Conservation (phyloP, 2,113 vertebrate genomes). For the Xenus cinereus region DNA sequence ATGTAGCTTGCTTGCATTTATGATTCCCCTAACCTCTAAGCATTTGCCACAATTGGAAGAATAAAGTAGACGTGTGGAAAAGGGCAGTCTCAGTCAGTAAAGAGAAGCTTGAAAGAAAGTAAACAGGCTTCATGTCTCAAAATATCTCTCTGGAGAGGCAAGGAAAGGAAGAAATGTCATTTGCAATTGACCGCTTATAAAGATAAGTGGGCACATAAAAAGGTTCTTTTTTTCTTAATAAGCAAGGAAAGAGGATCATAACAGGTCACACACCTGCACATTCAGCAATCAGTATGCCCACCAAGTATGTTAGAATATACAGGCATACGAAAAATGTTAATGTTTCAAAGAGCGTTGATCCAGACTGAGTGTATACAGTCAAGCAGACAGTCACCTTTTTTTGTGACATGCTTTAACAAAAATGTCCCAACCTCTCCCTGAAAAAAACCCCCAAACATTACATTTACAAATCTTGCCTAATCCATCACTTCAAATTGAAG, state of each 20-base stretch:
- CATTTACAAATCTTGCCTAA: background rate
- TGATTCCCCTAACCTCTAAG: slow-evolving; percentile 63
- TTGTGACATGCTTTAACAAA: background rate
- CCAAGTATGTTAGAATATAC: background rate
- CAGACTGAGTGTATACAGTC: background rate
- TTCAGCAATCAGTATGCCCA: background rate
- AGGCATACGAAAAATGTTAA: background rate
- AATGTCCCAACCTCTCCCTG: background rate
- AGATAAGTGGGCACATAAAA: background rate
- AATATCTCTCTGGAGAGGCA: slow-evolving; percentile 28
- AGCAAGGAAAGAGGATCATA: background rate
- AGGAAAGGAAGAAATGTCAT: slow-evolving; percentile 2
- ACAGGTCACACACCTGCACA: background rate
- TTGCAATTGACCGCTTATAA: slow-evolving; percentile 26
- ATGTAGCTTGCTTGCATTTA: slow-evolving; percentile 49
- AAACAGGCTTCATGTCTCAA: slow-evolving; percentile 38
- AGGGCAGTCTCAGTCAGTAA: slow-evolving; percentile 22
- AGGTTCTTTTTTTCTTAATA: background rate
- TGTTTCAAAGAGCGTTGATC: background rate
- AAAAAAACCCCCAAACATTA: background rate
- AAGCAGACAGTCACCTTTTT: background rate
- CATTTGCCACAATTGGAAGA: slow-evolving; percentile 30
- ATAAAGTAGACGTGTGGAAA: slow-evolving; percentile 57
- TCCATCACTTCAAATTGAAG: background rate
- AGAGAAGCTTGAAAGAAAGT: slow-evolving; percentile 47